Conservation (phyloP, 2,888 invertebrate species). For the Hanleya hanleyi region DNA sequence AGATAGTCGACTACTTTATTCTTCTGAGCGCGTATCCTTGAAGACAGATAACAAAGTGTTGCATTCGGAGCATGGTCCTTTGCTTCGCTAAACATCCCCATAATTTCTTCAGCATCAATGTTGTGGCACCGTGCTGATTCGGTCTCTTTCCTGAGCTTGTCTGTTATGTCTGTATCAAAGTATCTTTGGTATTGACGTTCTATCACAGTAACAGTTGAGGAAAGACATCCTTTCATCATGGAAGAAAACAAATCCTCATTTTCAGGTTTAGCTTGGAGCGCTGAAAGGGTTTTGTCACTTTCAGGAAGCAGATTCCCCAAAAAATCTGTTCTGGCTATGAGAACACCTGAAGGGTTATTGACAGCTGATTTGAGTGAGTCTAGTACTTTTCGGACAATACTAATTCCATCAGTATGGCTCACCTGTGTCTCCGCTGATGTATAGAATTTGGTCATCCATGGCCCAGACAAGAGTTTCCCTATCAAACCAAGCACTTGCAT, state of each 20-base stretch:
- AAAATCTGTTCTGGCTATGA: neutral
- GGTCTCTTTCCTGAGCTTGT: neutral
- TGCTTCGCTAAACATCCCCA: constrained; percentile 33
- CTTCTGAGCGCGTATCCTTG: constrained; percentile 21
- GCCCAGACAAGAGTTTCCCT: constrained; percentile 20
- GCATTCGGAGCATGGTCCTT: constrained; percentile 23
- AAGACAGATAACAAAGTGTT: constrained; percentile 23
- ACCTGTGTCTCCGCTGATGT: constrained; percentile 8
- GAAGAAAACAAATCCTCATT: neutral
- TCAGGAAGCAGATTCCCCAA: neutral
- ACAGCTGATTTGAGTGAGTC: neutral
- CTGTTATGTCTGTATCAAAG: constrained; percentile 21
- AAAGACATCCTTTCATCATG: constrained; percentile 12
- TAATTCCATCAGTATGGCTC: neutral
- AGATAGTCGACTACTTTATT: neutral
- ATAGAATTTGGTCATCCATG: constrained; percentile 32
- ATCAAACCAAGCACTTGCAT: constrained; percentile 30
- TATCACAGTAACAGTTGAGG: neutral
- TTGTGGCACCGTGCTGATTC: constrained; percentile 20
- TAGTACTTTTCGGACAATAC: neutral
- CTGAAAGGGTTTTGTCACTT: neutral
- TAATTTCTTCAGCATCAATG: constrained; percentile 35
- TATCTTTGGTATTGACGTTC: constrained; percentile 31
- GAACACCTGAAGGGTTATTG: neutral
- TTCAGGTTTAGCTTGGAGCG: neutral